A percentile compares a stretch with the other conserved stretches of the same genome.
phyloP scores from a whole-genome alignment of 2,113 vertebrate species.

The Galbula dea region DNA sequence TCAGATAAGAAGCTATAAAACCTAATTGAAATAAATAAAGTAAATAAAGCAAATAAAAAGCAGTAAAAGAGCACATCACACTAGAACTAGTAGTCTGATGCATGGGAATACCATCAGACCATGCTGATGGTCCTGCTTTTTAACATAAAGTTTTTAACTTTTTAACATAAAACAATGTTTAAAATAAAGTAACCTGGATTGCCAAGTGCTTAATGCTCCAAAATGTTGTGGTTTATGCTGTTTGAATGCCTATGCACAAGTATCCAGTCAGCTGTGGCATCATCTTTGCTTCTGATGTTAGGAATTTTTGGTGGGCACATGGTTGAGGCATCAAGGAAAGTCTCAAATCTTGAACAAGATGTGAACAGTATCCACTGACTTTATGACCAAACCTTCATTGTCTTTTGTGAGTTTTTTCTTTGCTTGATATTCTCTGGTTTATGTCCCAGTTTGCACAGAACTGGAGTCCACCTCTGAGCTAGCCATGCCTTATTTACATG shows the following conservation, averaged over 20 bases:
- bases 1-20: neutral
- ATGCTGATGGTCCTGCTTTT: too few species aligned
- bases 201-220: neutral
- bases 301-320: neutral
- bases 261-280: fast-evolving
- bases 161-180: too few species aligned
- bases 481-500: neutral
- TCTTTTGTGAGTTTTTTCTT: neutral
- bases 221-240: neutral
- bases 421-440: neutral
- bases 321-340: neutral
- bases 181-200: neutral
- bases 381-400: neutral
- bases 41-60: neutral
- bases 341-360: neutral
- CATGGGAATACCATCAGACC: too few species aligned
- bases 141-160: neutral
- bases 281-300: neutral
- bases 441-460: neutral
- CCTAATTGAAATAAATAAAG: neutral
- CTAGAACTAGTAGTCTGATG: neutral
- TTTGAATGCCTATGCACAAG: neutral
- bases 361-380: too few species aligned
- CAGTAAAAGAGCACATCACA: neutral
- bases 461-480: too few species aligned